phyloP scores from a whole-genome alignment of 2,797 vertebrate genomes.

The Melanotaenia boesemani region DNA sequence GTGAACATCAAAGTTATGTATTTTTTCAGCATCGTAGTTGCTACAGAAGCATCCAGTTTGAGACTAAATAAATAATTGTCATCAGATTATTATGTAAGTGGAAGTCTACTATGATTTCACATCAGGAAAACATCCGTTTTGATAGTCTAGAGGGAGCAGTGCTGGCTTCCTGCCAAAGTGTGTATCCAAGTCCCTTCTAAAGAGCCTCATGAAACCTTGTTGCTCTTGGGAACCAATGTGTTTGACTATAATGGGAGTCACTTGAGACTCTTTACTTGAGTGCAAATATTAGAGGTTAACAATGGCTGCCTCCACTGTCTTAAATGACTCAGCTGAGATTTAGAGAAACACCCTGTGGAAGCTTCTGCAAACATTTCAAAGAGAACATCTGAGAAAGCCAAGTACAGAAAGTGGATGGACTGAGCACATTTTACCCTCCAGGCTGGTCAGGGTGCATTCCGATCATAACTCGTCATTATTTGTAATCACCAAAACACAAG shows the following conservation, averaged over 20 bases:
- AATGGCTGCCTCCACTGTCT: conserved; percentile 30
- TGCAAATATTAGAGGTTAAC: conserved; percentile 57
- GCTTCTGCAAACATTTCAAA: conserved; percentile 46
- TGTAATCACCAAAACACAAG: conserved; percentile 41
- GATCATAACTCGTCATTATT: conserved; percentile 36
- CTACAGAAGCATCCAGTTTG: conserved; percentile 13
- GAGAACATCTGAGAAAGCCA: conserved; percentile 45
- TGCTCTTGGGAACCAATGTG: conserved; percentile 27
- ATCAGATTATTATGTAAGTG: conserved; percentile 32
- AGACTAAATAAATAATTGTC: conserved; percentile 28
- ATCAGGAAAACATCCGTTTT: conserved; percentile 31
- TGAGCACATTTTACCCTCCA: conserved; percentile 30
- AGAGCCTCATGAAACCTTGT: conserved; percentile 25
- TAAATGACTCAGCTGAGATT: conserved; percentile 51
- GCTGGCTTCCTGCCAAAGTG: conserved; percentile 28
- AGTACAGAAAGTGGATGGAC: conserved; percentile 38
- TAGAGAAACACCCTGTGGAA: conserved; percentile 21
- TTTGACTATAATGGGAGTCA: conserved; percentile 28
- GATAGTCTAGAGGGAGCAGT: conserved; percentile 34
- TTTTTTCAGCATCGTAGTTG: conserved; percentile 29
- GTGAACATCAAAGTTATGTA: conserved; percentile 50
- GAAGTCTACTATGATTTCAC: conserved; percentile 15
- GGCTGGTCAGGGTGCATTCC: conserved; percentile 54
- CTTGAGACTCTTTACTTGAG: conserved; percentile 11
- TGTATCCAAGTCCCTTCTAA: conserved; percentile 21